A percentile compares a stretch with the other conserved stretches of the same genome.
Evolutionary conservation across 1,140 invertebrate species (phyloP).

Genomic region (Microplitis demolitor): DNA sequence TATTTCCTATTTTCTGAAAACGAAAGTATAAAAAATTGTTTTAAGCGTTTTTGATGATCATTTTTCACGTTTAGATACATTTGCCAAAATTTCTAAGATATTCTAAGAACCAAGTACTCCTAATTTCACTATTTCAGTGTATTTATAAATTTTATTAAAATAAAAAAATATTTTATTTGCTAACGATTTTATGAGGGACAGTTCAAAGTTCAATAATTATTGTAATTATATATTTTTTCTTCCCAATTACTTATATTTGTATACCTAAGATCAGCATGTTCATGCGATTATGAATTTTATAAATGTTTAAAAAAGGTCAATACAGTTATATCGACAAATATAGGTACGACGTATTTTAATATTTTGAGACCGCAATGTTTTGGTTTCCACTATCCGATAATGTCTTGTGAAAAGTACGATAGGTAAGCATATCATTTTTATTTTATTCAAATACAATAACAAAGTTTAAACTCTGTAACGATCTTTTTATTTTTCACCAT

Average conservation of each 20-base stretch:
- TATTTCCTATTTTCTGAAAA: no score
- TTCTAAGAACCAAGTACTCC: no score
- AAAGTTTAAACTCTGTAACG: no score
- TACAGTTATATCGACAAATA: slow-evolving; percentile 57
- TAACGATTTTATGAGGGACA: no score
- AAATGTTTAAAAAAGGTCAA: slow-evolving; percentile 63
- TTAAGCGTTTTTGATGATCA: no score
- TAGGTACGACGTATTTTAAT: slow-evolving; percentile 65
- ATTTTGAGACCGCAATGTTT: slow-evolving; percentile 65
- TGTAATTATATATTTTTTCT: background rate
- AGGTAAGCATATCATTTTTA: slow-evolving; percentile 44
- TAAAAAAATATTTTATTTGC: no score
- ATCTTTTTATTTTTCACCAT: no score
- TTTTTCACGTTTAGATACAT: no score
- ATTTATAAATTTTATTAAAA: no score
- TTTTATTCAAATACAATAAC: background rate
- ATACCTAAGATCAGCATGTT: slow-evolving; percentile 63
- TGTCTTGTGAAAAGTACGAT: slow-evolving; percentile 55
- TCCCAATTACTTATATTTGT: background rate
- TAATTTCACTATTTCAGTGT: no score
- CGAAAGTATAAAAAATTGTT: no score
- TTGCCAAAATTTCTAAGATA: no score
- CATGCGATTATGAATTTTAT: slow-evolving; percentile 64
- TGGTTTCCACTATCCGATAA: slow-evolving; percentile 58
- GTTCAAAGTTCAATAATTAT: background rate